Percentiles rank a stretch among this genome's conserved stretches.
These are phyloP conservation scores for Hirtodrosophila cameraria DNA, from an alignment of 2,888 invertebrate genomes.

Conservation along the genomic window DNA sequence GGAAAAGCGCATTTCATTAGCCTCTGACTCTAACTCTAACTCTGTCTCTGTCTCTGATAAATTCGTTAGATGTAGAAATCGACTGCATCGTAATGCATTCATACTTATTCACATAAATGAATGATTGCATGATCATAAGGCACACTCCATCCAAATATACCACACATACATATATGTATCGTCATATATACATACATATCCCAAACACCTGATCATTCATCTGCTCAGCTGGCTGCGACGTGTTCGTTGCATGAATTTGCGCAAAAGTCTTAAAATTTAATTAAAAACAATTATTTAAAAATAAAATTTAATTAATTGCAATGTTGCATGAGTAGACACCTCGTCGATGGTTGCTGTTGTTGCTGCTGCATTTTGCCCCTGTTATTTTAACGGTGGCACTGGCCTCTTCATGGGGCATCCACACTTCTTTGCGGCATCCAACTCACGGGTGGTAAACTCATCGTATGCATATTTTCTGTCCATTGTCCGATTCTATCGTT, in stretches of 20 bases:
- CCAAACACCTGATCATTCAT: slow-evolving; percentile 49
- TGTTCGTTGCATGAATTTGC: slow-evolving; percentile 65
- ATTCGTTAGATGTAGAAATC: slow-evolving; percentile 48
- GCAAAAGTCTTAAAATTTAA: slow-evolving; percentile 70
- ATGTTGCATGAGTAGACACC: slow-evolving; percentile 73
- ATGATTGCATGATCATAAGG: slow-evolving; percentile 69
- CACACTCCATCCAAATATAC: slow-evolving; percentile 31
- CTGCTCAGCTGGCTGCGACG: slow-evolving; percentile 12
- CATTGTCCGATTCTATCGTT: slow-evolving; percentile 29
- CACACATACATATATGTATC: slow-evolving; percentile 15
- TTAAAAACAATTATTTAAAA: slow-evolving; percentile 77
- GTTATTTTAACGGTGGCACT: slow-evolving; percentile 72
- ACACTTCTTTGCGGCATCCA: slow-evolving; percentile 54
- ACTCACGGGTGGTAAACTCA: slow-evolving; percentile 52
- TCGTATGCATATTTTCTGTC: slow-evolving; percentile 52
- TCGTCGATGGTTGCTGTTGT: slow-evolving; percentile 20
- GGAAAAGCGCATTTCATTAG: slow-evolving; percentile 60
- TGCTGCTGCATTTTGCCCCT: slow-evolving; percentile 14
- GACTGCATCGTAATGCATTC: slow-evolving; percentile 36
- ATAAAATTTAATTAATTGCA: slow-evolving; percentile 78
- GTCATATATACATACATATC: slow-evolving; percentile 12
- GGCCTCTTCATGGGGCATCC: slow-evolving; percentile 71
- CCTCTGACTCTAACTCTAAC: slow-evolving; percentile 60
- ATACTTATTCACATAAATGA: slow-evolving; percentile 52
- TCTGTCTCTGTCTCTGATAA: slow-evolving; percentile 50